Base-by-base conservation (phyloP, 2,888 invertebrate genomes). In the Nemapogon koenigi region DNA sequence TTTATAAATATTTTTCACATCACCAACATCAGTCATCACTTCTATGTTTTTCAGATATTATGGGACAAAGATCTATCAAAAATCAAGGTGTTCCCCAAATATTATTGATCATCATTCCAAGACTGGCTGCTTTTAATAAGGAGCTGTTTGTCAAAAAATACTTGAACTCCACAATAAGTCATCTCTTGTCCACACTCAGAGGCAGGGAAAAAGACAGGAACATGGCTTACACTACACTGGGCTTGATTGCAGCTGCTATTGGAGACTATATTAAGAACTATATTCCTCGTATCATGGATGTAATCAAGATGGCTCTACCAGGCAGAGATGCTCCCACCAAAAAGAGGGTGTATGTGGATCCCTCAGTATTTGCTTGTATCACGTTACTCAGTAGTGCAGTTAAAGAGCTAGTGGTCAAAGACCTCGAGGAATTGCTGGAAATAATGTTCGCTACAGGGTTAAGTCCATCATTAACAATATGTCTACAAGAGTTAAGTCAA, bases 381-480 rank as follows among this genome's bases (percentile, higher is more conserved):
- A 94, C 95, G 17, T 81, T 97, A 46, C 68, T 99, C 4, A 93
- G 93, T 1, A 88, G 92, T 61, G 92, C 97, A 1, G 89, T 95
- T 0, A 89, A 90, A 45, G 85, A 88, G 16, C 82, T 86, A 19
- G 90, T 94, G 10, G 83, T 87, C 4, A 70, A 79, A 47, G 93
- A 94, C 49, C 89, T 97, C 3, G 86, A 86, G 41, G 91, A 91
- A 41, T 82, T 97, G 28, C 71, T 98, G 17, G 95, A 95, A 47
- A 87, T 91, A 31, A 95, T 99, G 91, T 85, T 97, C 57, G 88
- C 91, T 1, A 93, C 94, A 4, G 96, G 97, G 0, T 80, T 98
- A 1, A 93, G 94, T 49, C 89, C 92, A 7, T 90, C 95, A 0
- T 75, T 98, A 40, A 97, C 97, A 0, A 90, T 94, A 25, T 93